Percentiles rank a stretch among this genome's conserved stretches.
These are phyloP conservation scores for Catostomus latipinnis DNA, from an alignment of 2,797 vertebrate genomes.

Conservation along the genomic window DNA sequence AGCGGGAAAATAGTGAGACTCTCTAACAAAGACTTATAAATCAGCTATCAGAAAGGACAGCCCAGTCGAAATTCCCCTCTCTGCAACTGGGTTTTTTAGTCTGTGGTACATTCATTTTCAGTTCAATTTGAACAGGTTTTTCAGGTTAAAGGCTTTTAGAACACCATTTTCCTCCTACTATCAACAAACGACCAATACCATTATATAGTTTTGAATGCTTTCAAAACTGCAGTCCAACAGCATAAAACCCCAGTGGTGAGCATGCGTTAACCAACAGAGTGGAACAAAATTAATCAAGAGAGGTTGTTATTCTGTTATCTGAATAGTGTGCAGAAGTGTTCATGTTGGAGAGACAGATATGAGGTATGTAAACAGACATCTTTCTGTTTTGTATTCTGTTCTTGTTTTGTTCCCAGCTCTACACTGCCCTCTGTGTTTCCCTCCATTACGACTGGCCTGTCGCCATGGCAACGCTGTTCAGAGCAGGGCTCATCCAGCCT, in stretches of 20 bases:
- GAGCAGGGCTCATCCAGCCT: constrained; percentile 57
- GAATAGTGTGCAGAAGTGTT: constrained; percentile 3
- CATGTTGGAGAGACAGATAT: constrained; percentile 15
- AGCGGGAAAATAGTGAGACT: no score
- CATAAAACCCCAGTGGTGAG: not conserved
- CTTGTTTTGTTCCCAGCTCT: constrained; percentile 65
- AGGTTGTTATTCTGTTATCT: not conserved
- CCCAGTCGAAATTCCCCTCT: not conserved
- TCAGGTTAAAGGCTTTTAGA: not conserved
- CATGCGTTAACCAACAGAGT: not conserved
- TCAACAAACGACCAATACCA: not conserved
- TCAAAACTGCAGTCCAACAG: not conserved
- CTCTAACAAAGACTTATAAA: no score
- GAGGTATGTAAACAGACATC: constrained; percentile 16
- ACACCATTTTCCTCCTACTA: not conserved
- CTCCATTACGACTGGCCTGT: constrained; percentile 67
- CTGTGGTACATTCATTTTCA: not conserved
- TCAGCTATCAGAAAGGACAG: no score
- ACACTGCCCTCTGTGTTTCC: constrained; percentile 72
- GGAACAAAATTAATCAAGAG: not conserved
- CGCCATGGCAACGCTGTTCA: constrained; percentile 78
- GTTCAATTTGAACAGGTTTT: not conserved
- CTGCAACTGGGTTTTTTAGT: not conserved
- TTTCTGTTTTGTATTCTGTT: constrained; percentile 38
- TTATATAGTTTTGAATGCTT: not conserved